Conservation (phyloP, 1,140 invertebrate genomes). For the Steinernema khuongi region DNA sequence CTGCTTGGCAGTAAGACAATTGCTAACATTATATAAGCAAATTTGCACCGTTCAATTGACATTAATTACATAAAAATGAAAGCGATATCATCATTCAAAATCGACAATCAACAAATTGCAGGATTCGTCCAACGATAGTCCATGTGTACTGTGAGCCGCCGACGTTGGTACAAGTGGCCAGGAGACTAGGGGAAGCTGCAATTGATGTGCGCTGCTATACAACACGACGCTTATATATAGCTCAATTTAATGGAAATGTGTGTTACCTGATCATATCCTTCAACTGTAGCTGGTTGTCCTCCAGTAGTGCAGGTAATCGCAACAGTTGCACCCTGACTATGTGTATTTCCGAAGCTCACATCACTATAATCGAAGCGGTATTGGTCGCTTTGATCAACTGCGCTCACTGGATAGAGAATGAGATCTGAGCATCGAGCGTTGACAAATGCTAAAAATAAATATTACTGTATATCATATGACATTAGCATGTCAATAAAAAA, state of each 20-base stretch:
- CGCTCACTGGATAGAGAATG: slow-evolving; percentile 56
- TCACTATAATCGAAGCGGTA: slow-evolving; percentile 58
- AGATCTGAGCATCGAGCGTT: slow-evolving; percentile 55
- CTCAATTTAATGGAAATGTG: neutral
- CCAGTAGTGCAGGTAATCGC: slow-evolving; percentile 56
- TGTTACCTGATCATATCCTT: slow-evolving; percentile 56
- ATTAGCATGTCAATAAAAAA: neutral
- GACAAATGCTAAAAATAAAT: slow-evolving; percentile 47
- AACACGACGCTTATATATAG: neutral
- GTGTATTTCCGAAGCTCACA: slow-evolving; percentile 57
- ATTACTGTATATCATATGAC: neutral
- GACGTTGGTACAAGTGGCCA: slow-evolving; percentile 56
- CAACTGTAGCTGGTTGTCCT: slow-evolving; percentile 58
- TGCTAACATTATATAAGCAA: too few species aligned
- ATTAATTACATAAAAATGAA: slow-evolving; percentile 4
- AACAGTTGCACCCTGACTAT: slow-evolving; percentile 52
- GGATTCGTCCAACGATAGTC: slow-evolving; percentile 56
- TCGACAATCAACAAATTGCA: slow-evolving; percentile 57
- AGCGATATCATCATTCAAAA: slow-evolving; percentile 38
- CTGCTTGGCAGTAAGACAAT: too few species aligned
- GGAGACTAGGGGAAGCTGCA: slow-evolving; percentile 48
- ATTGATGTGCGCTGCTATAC: slow-evolving; percentile 57
- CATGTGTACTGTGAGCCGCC: slow-evolving; percentile 58
- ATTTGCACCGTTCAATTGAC: too few species aligned
- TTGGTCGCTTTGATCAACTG: slow-evolving; percentile 57